These are phyloP conservation scores for Drosophila kikkawai DNA, from an alignment of 1,140 invertebrate species.

Conservation along the genomic window DNA sequence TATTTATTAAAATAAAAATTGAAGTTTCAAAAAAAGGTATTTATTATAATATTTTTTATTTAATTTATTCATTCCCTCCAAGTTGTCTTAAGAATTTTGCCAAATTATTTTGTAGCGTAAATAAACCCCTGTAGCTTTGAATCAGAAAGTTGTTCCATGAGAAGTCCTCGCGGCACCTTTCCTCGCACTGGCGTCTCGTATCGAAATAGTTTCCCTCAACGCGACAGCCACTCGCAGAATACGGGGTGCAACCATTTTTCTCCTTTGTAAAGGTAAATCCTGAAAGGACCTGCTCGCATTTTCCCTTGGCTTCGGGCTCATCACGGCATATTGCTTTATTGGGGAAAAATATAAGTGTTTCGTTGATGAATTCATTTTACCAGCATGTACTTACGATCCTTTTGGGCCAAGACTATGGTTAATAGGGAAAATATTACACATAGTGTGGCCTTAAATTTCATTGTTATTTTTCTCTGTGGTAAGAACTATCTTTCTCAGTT, in stretches of 20 bases:
- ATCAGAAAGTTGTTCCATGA: not conserved
- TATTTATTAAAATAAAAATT: too few relatives aligned
- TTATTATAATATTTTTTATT: not conserved
- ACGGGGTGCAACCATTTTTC: not conserved
- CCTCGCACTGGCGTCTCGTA: not conserved
- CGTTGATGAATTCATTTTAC: too few relatives aligned
- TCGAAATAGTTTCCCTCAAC: slow-evolving; percentile 9
- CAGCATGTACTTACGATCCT: slow-evolving; percentile 2
- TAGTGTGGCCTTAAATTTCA: not conserved
- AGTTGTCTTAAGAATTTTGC: not conserved
- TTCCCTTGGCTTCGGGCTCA: not conserved
- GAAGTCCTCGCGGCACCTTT: slow-evolving; percentile 1
- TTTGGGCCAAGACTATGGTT: not conserved
- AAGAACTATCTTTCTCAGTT: not conserved
- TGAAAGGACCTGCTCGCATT: not conserved
- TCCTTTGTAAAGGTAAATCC: slow-evolving; percentile 8
- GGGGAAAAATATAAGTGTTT: not conserved
- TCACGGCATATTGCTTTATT: not conserved
- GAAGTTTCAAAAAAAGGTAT: too few relatives aligned
- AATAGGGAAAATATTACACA: not conserved
- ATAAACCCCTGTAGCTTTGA: not conserved
- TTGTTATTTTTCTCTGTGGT: not conserved
- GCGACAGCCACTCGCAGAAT: not conserved
- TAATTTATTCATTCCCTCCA: too few relatives aligned
- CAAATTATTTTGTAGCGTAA: not conserved